phyloP scores from a whole-genome alignment of 2,113 vertebrate genomes.

The Isurus oxyrinchus region DNA sequence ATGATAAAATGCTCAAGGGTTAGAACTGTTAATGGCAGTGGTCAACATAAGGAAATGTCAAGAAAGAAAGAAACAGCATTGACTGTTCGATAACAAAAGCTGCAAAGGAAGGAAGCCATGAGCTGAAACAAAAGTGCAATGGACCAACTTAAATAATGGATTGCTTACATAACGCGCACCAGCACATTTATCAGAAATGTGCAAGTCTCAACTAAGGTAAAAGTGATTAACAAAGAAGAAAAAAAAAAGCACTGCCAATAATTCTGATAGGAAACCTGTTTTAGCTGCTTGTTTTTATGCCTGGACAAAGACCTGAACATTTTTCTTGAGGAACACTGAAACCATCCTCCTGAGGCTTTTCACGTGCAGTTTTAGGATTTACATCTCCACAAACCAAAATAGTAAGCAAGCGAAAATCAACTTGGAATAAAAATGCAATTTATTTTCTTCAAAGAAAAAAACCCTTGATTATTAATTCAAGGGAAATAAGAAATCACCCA shows the following conservation, averaged over 20 bases:
- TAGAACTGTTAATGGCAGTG: slow-evolving; percentile 57
- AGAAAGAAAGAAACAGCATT: slow-evolving; percentile 39
- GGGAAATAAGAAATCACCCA: background rate
- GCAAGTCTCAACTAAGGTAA: slow-evolving; percentile 42
- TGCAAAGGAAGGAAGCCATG: slow-evolving; percentile 45
- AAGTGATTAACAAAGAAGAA: slow-evolving; percentile 56
- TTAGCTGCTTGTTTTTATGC: slow-evolving; percentile 34
- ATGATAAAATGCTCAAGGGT: slow-evolving; percentile 50
- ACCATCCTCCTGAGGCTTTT: background rate
- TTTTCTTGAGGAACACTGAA: background rate
- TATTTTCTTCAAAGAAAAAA: background rate
- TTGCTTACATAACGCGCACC: background rate
- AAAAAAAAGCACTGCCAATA: slow-evolving; percentile 58
- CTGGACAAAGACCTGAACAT: background rate
- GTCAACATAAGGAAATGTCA: slow-evolving; percentile 45
- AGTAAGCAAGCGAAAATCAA: background rate
- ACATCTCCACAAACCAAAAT: background rate
- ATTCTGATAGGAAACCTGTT: slow-evolving; percentile 69
- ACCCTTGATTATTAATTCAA: background rate
- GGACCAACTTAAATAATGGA: slow-evolving; percentile 11
- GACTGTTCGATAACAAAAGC: slow-evolving; percentile 32
- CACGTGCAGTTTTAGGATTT: background rate
- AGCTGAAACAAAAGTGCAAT: slow-evolving; percentile 44
- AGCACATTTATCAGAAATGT: slow-evolving; percentile 42
- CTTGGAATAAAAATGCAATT: background rate